phyloP scores from a whole-genome alignment of 2,888 invertebrate genomes.

The Malthinus seriepunctatus region DNA sequence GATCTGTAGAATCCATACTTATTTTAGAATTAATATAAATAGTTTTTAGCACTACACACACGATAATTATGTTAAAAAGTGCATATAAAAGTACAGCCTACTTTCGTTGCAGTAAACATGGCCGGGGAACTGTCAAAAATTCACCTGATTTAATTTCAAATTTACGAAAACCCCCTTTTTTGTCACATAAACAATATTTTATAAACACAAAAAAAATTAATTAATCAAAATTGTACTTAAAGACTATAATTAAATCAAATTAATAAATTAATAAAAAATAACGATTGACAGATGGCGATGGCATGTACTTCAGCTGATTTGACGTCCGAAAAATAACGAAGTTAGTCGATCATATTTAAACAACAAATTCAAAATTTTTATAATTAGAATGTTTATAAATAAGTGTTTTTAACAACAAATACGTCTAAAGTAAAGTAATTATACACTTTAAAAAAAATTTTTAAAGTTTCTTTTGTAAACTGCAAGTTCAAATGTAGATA shows the following conservation, averaged over 20 bases:
- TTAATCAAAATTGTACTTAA: not conserved
- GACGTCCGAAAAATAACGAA: no score
- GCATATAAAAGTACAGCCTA: constrained; percentile 49
- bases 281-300: not conserved
- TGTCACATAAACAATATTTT: not conserved
- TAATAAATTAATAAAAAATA: constrained; percentile 2
- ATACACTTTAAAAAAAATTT: no score
- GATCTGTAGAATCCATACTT: constrained; percentile 49
- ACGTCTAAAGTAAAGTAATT: no score
- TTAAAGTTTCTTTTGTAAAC: no score
- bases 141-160: not conserved
- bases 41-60: constrained; percentile 34
- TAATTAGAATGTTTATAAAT: no score
- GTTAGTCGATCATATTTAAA: no score
- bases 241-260: not conserved
- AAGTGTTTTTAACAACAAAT: no score
- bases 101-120: constrained; percentile 54
- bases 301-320: no score
- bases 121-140: constrained; percentile 36
- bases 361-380: no score
- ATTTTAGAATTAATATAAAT: constrained; percentile 29
- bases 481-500: no score
- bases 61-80: constrained; percentile 44
- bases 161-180: not conserved
- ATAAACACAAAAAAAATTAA: not conserved